Percentiles rank a stretch among this genome's conserved stretches.
These are phyloP conservation scores for Himalopsyche kuldschensis DNA, from an alignment of 2,888 invertebrate genomes.

Conservation along the genomic window DNA sequence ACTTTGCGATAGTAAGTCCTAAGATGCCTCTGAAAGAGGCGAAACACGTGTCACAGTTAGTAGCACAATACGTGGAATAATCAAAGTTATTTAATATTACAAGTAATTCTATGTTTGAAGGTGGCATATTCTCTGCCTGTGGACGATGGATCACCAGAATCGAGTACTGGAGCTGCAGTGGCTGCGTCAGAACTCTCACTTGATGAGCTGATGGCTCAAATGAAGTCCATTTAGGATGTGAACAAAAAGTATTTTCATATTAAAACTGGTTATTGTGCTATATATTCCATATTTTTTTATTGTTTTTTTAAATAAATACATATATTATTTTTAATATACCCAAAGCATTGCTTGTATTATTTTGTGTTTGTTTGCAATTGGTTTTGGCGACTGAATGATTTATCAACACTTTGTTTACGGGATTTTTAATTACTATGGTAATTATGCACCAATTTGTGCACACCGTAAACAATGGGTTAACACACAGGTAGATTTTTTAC, in stretches of 20 bases:
- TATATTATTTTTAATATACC: background rate
- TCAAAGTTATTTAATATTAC: no score
- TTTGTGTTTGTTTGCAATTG: constrained; percentile 45
- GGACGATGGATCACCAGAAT: constrained; percentile 51
- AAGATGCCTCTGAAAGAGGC: no score
- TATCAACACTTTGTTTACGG: no score
- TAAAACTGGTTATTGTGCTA: background rate
- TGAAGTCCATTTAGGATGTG: constrained; percentile 61
- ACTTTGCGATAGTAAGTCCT: no score
- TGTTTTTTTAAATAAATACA: background rate
- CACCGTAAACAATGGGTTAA: no score
- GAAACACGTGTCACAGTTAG: no score
- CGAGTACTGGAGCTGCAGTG: constrained; percentile 53
- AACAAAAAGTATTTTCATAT: background rate
- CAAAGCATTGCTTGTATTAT: background rate
- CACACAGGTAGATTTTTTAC: no score
- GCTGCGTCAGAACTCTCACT: constrained; percentile 67
- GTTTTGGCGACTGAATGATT: constrained; percentile 47
- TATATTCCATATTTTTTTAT: constrained; percentile 2
- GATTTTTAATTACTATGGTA: no score
- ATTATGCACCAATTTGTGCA: no score
- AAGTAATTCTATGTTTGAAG: constrained; percentile 45
- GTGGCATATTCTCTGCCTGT: constrained; percentile 74
- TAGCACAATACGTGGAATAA: no score
- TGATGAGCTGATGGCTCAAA: constrained; percentile 89